Base-by-base conservation (phyloP, 1,140 invertebrate species). In the Polypedilum pembai region DNA sequence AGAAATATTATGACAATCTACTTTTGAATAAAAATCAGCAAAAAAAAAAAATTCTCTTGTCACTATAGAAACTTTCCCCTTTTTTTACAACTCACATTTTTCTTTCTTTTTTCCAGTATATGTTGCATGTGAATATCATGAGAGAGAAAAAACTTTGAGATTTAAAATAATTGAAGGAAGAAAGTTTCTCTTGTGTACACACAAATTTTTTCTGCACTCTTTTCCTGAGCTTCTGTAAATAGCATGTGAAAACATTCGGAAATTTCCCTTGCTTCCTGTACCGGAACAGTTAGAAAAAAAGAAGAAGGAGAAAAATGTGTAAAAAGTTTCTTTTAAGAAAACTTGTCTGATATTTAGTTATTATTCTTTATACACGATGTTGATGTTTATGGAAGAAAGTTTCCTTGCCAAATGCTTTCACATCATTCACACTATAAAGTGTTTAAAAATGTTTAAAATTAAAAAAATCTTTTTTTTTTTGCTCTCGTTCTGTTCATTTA, bases 241-340 rank as follows among this genome's bases (percentile, higher is more conserved):
- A 69, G 20, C 17, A 69, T 69, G 20, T 69, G 65, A 69, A 69
- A 69, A 69, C 65, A 69, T 20, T 69, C 65, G 65, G 65, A 69
- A 69, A 69, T 69, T 69, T 69, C 18, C 18, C 65, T 69, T 69
- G 65, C 18, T 69, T 69, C 65, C 65, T 69, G 17, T 21, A 56
- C 18, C 65, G 65, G 20, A 69, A 21, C 3, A 69, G 65, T 56
- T 56, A 56, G 45, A 56, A 56, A 56, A 45, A 15, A 41, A 41
- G n/a, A n/a, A n/a, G n/a, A n/a, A n/a, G 10, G 10, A 41, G 40
- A 5, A 41, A 56, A 56, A 56, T 15, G n/a, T 56, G 45, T 56
- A 66, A 17, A 69, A 69, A 69, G 8, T 69, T 69, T 69, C n/a
- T n/a, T n/a, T 10, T 8, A 20, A 18, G 17, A 69, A 69, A 69